Evolutionary conservation across 2,888 invertebrate species (phyloP).

Genomic region (Orchestes rusci): DNA sequence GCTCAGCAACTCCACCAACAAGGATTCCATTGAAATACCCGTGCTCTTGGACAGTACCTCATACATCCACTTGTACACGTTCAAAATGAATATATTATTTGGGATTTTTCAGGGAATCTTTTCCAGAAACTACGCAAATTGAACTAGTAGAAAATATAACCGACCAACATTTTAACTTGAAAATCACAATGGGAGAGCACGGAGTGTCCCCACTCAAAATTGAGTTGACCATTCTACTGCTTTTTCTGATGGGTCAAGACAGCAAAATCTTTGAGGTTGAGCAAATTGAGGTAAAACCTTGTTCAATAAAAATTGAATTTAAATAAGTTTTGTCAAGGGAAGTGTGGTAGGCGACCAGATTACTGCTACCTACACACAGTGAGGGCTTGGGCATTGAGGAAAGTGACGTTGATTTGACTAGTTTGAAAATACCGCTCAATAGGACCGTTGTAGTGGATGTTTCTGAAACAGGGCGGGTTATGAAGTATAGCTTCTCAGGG

Average conservation of each 20-base stretch:
- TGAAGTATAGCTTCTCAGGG: slow-evolving; percentile 9
- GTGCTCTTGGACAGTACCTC: slow-evolving; percentile 24
- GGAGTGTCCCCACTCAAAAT: slow-evolving; percentile 15
- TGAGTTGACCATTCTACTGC: slow-evolving; percentile 11
- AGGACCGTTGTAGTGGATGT: too few species aligned
- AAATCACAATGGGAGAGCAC: slow-evolving; percentile 12
- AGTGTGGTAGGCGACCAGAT: slow-evolving; percentile 8
- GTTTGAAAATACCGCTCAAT: too few species aligned
- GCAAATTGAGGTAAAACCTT: slow-evolving; percentile 8
- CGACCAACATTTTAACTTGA: too few species aligned
- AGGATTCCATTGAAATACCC: slow-evolving; percentile 4
- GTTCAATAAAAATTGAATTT: not conserved
- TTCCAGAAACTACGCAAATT: slow-evolving; percentile 24
- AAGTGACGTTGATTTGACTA: too few species aligned
- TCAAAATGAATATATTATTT: too few species aligned
- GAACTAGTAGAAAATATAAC: too few species aligned
- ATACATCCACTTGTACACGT: slow-evolving; percentile 29
- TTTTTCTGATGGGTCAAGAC: slow-evolving; percentile 6
- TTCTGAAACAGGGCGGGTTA: too few species aligned
- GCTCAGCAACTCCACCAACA: slow-evolving; percentile 16
- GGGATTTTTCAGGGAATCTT: slow-evolving; percentile 25
- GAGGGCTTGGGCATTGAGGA: too few species aligned
- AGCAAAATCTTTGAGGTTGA: slow-evolving; percentile 5
- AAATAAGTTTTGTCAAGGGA: slow-evolving; percentile 6
- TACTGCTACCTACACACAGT: too few species aligned